Evolutionary conservation across 2,888 invertebrate genomes (phyloP), one percentile per base, ranked within the genome.

Genomic region (Alcis repandata): DNA sequence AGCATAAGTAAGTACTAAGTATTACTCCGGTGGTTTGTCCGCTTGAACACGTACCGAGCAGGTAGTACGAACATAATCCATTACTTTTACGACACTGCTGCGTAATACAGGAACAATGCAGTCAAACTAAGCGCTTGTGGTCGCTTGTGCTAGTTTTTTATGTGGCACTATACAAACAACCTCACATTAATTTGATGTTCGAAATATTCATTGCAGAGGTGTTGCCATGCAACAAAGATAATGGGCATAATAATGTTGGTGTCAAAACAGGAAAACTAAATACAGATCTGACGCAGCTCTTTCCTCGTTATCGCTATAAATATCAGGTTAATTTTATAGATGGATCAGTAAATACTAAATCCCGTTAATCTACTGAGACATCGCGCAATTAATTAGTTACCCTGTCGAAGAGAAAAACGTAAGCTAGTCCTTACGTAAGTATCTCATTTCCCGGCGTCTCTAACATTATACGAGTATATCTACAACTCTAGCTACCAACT

Each of bases 21-120:
- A 36, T 20, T 20, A 20, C 19, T 36, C 10, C 53, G 57, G 67
- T 54, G 59, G 67, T 71, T 67, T 63, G 67, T 67, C 62, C 46
- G 54, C 70, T 68, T 68, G 49, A 68, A 65, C 71, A 71, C 68
- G 67, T 70, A 62, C 45, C 62, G 48, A 49, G 36, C 66, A 69
- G 71, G 73, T 67, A 71, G 65, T 62, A 63, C 61, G 58, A 48
- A 59, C 68, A 63, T 69, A 61, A 67, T 65, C 73, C 68, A 76
- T 76, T 71, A 70, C 73, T 76, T 76, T 78, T 73, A 78, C 74
- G 75, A 69, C 68, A 67, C 63, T 63, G 58, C 67, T 69, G 63
- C 67, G 68, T 66, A 74, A 74, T 65, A 66, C 70, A 74, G 74
- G 74, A 74, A 74, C 69, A 71, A 69, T 68, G 67, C 67, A 52